Evolutionary conservation across 2,888 invertebrate species (phyloP).

Genomic region (Rhimphoctona megacephalus): DNA sequence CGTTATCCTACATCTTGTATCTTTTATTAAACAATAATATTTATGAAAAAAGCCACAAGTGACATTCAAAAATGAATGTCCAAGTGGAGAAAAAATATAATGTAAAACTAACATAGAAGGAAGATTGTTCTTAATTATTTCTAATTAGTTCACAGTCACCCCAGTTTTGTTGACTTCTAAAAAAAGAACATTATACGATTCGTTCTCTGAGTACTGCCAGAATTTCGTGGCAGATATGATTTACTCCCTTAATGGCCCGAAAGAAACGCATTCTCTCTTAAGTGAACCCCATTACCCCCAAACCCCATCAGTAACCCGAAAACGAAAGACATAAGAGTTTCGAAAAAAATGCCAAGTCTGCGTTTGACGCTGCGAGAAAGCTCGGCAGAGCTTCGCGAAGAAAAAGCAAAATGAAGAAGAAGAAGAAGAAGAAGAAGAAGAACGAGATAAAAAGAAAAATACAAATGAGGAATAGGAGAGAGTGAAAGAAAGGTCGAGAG

Average conservation of each 20-base stretch:
- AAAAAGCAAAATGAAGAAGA: neutral
- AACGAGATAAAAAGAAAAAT: constrained; percentile 14
- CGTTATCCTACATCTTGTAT: constrained; percentile 33
- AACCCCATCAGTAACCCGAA: neutral
- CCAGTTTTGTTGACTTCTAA: neutral
- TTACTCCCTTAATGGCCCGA: constrained; percentile 19
- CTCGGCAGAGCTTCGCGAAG: constrained; percentile 14
- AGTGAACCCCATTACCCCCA: constrained; percentile 15
- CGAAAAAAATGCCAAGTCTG: constrained; percentile 68
- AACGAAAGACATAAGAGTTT: constrained; percentile 64
- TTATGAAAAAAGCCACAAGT: neutral
- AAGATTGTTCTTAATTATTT: neutral
- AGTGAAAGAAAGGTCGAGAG: constrained; percentile 18
- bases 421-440: neutral
- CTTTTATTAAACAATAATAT: constrained; percentile 27
- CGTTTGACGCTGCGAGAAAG: constrained; percentile 50
- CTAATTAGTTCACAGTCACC: neutral
- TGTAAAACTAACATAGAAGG: neutral
- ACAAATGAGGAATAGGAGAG: constrained; percentile 27
- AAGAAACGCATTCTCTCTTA: constrained; percentile 20
- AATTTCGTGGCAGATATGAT: constrained; percentile 1
- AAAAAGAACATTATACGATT: neutral
- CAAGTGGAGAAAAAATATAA: neutral
- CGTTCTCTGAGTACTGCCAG: neutral
- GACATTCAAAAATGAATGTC: neutral